Evolutionary conservation across 1,140 invertebrate genomes (phyloP).

Genomic region (Radopholus similis): DNA sequence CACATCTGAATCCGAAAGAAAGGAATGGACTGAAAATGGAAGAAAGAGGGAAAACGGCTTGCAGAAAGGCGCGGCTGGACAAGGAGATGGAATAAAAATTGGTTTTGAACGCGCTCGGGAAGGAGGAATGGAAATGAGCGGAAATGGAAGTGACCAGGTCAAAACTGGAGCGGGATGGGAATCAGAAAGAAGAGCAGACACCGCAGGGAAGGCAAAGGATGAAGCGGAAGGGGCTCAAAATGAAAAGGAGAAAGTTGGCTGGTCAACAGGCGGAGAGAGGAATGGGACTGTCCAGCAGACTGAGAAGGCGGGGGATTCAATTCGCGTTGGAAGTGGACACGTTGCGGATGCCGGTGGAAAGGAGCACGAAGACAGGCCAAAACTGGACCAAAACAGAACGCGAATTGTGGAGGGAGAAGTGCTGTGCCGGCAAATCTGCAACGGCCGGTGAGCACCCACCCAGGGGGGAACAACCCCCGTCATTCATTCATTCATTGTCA

Average conservation of each 20-base stretch:
- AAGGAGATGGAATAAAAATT: not conserved
- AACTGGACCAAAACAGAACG: no score
- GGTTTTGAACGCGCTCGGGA: no score
- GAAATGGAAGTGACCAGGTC: not conserved
- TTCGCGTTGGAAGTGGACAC: no score
- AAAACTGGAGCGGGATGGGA: not conserved
- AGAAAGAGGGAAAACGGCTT: not conserved
- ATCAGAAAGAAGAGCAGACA: not conserved
- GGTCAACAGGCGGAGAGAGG: no score
- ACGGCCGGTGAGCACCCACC: not conserved
- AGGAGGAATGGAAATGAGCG: not conserved
- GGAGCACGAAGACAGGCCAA: no score
- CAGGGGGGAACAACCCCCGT: not conserved
- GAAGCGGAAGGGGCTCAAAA: not conserved
- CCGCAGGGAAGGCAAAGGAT: not conserved
- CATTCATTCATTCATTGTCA: not conserved
- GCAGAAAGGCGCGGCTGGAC: not conserved
- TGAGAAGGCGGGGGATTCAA: no score
- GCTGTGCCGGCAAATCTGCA: not conserved
- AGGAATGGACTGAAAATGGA: not conserved
- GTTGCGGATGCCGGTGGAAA: no score
- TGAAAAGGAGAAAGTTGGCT: no score
- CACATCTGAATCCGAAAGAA: no score
- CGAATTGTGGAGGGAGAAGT: no score
- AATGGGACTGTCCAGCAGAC: no score